Conservation (phyloP, 2,113 vertebrate genomes). For the Mesembrinibis cayennensis region DNA sequence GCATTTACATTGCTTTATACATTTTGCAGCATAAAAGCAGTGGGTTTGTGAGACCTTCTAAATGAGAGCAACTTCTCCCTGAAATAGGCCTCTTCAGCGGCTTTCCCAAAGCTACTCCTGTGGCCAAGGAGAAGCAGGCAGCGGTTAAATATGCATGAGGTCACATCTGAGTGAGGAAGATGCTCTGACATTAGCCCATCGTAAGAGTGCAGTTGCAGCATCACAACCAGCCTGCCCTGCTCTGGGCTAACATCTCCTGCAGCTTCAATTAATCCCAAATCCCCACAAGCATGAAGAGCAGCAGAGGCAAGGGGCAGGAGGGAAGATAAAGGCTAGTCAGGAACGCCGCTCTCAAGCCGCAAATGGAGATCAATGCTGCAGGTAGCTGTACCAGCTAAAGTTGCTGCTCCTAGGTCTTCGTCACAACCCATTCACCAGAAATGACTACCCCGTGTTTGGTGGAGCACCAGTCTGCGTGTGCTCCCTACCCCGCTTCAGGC, state of each 20-base stretch:
- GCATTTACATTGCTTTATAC: neutral
- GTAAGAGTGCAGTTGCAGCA: neutral
- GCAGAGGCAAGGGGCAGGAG: neutral
- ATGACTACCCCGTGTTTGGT: neutral
- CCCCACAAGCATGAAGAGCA: neutral
- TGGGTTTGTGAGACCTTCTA: neutral
- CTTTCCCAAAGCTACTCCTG: neutral
- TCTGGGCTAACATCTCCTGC: neutral
- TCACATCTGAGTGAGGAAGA: neutral
- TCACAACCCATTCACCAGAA: neutral
- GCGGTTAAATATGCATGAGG: neutral
- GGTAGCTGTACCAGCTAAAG: neutral
- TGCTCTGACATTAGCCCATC: neutral
- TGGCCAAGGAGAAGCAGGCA: neutral
- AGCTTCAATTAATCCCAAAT: neutral
- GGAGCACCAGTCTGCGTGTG: neutral
- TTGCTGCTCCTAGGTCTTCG: neutral
- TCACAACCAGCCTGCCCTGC: neutral
- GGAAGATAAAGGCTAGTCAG: neutral
- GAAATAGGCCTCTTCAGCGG: neutral
- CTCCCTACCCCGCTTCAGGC: neutral
- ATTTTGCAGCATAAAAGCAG: fast-evolving
- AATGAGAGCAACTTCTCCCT: neutral
- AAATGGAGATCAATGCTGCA: neutral
- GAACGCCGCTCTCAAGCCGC: neutral